Base-by-base conservation (phyloP, 2,888 invertebrate genomes). In the Ypsolopha scabrella region DNA sequence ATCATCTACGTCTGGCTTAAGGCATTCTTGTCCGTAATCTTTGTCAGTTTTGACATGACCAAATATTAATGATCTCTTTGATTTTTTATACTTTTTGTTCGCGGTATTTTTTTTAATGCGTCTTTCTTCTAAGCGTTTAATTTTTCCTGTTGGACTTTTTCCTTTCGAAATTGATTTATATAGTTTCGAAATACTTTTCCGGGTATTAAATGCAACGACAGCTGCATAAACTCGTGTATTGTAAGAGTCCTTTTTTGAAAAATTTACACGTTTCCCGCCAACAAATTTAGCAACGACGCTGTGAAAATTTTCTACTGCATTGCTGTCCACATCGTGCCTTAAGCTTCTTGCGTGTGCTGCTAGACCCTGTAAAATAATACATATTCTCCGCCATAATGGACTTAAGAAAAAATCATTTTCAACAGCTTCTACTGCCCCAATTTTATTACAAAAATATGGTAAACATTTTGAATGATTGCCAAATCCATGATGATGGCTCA, bases 221-320 rank as follows among this genome's bases (percentile, higher is more conserved):
- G 71, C 64, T 43, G 62, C 64, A 33, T 57, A 53, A 37, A 60
- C 64, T 50, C 70, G 55, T 33, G 58, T 57, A 56, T 63, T 51
- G 53, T 68, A 73, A 2, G 60, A 13, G 13, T 36, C n/a, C 4
- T 33, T 7, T n/a, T 7, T 11, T 6, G 60, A 6, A 48, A 58
- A 63, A 54, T 71, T 67, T 4, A 68, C 57, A 46, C 67, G 52
- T 55, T 70, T 70, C 14, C 67, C 68, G 14, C 64, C 62, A 34
- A 65, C 60, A 53, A 60, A 60, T 57, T 65, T 65, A 6, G 62
- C 62, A 8, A 68, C 55, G 14, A 63, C 48, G 33, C 57, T 58
- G 50, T 65, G 64, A 51, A 57, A 71, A 9, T 51, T 52, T 55
- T 69, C 67, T 6, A 65, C 65, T 4, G 49, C 39, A 52, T 68